Base-by-base conservation (phyloP, 2,888 invertebrate species). In the Plagodis pulveraria region DNA sequence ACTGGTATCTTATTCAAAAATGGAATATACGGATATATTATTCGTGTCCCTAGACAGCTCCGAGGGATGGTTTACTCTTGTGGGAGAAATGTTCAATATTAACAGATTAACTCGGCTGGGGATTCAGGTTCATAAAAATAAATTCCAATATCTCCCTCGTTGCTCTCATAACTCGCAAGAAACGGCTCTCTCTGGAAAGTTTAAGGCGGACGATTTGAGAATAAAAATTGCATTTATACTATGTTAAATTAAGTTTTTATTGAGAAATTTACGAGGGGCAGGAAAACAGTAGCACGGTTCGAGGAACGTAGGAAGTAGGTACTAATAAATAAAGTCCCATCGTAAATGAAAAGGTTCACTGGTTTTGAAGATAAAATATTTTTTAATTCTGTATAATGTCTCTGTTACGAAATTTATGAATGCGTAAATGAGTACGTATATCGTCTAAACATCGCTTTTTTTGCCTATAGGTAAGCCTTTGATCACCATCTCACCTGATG, bases 171-270 rank as follows among this genome's bases (percentile, higher is more conserved):
- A 87, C 83, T 86, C 80, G 78, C 77, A 85, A 85, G 86, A 83
- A 87, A 86, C 81, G 83, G 79, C 84, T 80, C 84, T 85, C 83
- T 74, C 83, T 83, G 81, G 83, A 86, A 87, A 88, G 84, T 87
- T 86, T 86, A 85, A 85, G 83, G 83, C 81, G 84, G 81, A 84
- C 86, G 86, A 86, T 85, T 81, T 81, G 82, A 82, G 87, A 87
- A 84, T 87, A 85, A 87, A 88, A 89, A 89, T 86, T 87, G 84
- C 86, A 87, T 85, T 87, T 84, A 84, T 86, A 84, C 84, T 77
- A 83, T 82, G 82, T 81, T 80, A 83, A 87, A 88, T 87, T 87
- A 87, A 85, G 83, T 84, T 88, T 87, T 87, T 87, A 87, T 86
- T 85, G 75, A 76, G 71, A 73, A 78, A 83, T 86, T 85, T 88